These are phyloP conservation scores for Sicus ferrugineus DNA, from an alignment of 2,888 invertebrate genomes.

Conservation along the genomic window DNA sequence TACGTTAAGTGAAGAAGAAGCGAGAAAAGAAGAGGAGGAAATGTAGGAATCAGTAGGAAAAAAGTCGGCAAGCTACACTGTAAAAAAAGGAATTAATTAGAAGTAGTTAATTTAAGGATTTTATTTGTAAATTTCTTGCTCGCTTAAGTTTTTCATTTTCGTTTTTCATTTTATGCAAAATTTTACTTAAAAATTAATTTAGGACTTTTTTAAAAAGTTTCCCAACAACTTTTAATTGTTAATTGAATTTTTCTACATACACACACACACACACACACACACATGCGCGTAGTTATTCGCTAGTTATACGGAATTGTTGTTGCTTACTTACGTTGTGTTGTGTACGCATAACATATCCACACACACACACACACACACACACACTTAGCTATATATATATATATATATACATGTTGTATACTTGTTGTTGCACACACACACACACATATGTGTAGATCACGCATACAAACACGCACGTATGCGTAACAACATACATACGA, in stretches of 20 bases:
- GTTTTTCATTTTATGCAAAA: too few species aligned
- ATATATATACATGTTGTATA: conserved; percentile 5
- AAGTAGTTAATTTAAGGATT: too few species aligned
- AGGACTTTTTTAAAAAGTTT: neutral
- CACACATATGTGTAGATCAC: conserved; percentile 10
- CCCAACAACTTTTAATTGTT: neutral
- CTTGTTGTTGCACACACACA: conserved; percentile 7
- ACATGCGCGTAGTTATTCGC: too few species aligned
- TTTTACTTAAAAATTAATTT: too few species aligned
- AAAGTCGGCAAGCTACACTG: too few species aligned
- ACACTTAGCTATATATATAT: conserved; percentile 22
- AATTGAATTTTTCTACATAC: neutral
- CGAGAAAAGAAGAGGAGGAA: too few species aligned
- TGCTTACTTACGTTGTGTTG: conserved; percentile 20
- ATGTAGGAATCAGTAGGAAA: too few species aligned
- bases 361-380: conserved; percentile 15
- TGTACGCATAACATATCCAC: conserved; percentile 12
- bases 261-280: conserved; percentile 9
- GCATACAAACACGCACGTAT: conserved; percentile 1
- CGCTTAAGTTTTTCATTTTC: too few species aligned
- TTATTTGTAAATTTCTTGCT: too few species aligned
- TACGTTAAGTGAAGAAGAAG: too few species aligned
- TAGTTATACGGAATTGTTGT: too few species aligned
- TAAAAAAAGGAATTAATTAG: too few species aligned
- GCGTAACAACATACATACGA: neutral